Evolutionary conservation across 2,113 vertebrate species (phyloP).

Genomic region (Oenanthe melanoleuca): DNA sequence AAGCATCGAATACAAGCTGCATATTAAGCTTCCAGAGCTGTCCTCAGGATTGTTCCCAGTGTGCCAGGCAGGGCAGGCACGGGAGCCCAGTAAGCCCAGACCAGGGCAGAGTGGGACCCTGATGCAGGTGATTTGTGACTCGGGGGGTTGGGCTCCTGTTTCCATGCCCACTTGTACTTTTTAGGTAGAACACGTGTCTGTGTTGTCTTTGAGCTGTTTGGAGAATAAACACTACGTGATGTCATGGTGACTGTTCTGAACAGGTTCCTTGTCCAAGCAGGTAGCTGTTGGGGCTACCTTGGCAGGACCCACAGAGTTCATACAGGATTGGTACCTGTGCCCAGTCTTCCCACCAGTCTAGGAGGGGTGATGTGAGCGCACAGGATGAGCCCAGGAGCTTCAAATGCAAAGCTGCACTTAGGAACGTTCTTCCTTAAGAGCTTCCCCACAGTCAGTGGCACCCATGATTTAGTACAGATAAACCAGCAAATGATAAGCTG

Average conservation of each 20-base stretch:
- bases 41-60: not conserved
- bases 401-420: not conserved
- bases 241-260: not conserved
- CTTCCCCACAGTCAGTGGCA: not conserved
- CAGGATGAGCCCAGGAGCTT: not conserved
- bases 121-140: not conserved
- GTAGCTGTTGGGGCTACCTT: not conserved
- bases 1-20: rapidly evolving
- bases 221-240: not conserved
- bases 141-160: rapidly evolving
- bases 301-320: not conserved
- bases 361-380: not conserved
- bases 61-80: not conserved
- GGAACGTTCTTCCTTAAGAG: not conserved
- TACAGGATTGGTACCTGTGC: not conserved
- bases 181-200: not conserved
- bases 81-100: not conserved
- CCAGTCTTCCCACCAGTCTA: not conserved
- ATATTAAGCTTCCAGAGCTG: not conserved
- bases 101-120: not conserved
- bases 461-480: not conserved
- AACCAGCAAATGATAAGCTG: not conserved
- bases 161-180: not conserved
- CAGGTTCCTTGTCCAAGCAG: not conserved
- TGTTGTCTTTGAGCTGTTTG: not conserved